Evolutionary conservation across 2,888 invertebrate genomes (phyloP).

Genomic region (Mechanitis mazaeus): DNA sequence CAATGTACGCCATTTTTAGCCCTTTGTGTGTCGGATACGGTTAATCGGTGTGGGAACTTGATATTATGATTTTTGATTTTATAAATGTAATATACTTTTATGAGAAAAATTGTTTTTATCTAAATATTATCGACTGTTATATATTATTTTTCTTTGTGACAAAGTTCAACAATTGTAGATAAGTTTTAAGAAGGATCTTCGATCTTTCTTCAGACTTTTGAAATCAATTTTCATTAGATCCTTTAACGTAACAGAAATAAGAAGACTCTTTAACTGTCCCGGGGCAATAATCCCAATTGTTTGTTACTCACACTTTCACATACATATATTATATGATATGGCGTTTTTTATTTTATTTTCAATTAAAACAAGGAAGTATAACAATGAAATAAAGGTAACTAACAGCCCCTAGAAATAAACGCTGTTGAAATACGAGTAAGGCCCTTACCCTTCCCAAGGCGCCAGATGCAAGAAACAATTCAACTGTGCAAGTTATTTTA

Average conservation of each 20-base stretch:
- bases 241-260: too few species aligned
- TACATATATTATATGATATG: too few species aligned
- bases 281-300: too few species aligned
- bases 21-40: slow-evolving; percentile 50
- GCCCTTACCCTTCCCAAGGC: slow-evolving; percentile 5
- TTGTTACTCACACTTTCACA: too few species aligned
- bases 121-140: slow-evolving; percentile 10
- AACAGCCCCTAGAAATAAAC: slow-evolving; percentile 3
- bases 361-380: slow-evolving; percentile 5
- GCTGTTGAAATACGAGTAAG: slow-evolving; percentile 1
- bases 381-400: slow-evolving; percentile 6
- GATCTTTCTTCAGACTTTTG: too few species aligned
- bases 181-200: too few species aligned
- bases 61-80: slow-evolving; percentile 51
- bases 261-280: too few species aligned
- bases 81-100: slow-evolving; percentile 50
- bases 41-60: slow-evolving; percentile 69
- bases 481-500: slow-evolving; percentile 39
- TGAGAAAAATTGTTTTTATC: slow-evolving; percentile 39
- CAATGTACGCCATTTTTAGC: slow-evolving; percentile 58
- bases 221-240: too few species aligned
- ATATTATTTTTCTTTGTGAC: neutral
- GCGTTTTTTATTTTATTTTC: neutral
- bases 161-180: too few species aligned
- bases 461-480: slow-evolving; percentile 8